Base-by-base conservation (phyloP, 1,140 invertebrate species). In the Vanessa tameamea region DNA sequence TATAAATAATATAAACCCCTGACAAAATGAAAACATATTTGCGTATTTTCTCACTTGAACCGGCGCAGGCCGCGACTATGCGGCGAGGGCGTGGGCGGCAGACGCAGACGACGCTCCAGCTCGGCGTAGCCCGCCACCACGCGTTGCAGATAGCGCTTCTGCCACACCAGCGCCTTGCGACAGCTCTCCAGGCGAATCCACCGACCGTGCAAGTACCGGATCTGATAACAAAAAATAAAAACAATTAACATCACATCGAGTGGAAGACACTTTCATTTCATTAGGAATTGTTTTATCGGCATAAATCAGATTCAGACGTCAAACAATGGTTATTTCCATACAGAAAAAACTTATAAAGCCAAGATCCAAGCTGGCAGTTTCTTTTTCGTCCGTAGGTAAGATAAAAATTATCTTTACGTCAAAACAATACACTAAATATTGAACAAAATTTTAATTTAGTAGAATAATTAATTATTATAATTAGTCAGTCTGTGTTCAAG, bases 81-180 rank as follows among this genome's bases (percentile, higher is more conserved):
- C 66, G 79, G 71, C 53, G 31, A 23, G 72, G 77, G 64, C 81
- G 14, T 81, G 69, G 63, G 53, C 0, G 80, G 73, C 15, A 75
- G 75, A 7, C 74, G 51, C 72, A 87, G 55, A 48, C 78, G 77
- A 66, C 78, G 78, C 84, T 89, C 83, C 90, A 94, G 53, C 67
- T 88, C 84, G 75, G 95, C 94, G 92, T 96, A 97, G 0, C 96
- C 95, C 13, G 94, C 94, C 8, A 98, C 85, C 9, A 96, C 93
- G 8, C 95, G 93, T 43, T 97, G 90, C 13, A 98, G 90, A 84
- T 98, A 98, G 13, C 95, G 94, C 87, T 98, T 98, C 88, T 98
- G 97, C 93, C 96, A 98, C 53, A 96, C 94, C 48, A 98, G 89
- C 11, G 97, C 96, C 88, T 97, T 98, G 26, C 96, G 94, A 82